Conservation (phyloP, 37 sponge, comb jelly and placozoan genomes). For the Haliclona indistincta region DNA sequence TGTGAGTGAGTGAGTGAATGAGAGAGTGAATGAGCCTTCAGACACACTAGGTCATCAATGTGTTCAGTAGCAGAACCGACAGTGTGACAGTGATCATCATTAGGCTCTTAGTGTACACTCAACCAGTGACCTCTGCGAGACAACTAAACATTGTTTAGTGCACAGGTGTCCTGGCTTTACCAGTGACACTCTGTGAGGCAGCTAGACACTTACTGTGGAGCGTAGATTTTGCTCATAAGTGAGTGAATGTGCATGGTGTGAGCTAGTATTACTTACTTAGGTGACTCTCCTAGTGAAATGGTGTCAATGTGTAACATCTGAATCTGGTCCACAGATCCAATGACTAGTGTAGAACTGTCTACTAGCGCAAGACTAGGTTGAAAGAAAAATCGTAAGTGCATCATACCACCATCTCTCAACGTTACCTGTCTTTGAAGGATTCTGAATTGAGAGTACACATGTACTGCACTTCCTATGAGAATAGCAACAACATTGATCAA, state of each 20-base stretch:
- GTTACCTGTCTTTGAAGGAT: slow-evolving; percentile 80
- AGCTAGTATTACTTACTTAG: slow-evolving; percentile 35
- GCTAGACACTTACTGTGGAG: too few relatives aligned
- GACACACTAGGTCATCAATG: neutral
- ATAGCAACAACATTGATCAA: too few relatives aligned
- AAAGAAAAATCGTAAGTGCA: neutral
- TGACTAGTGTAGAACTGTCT: slow-evolving; percentile 59
- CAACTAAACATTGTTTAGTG: too few relatives aligned
- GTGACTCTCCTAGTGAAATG: slow-evolving; percentile 83
- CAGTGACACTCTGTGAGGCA: too few relatives aligned
- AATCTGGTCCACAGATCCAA: slow-evolving; percentile 93
- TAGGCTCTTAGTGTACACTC: too few relatives aligned
- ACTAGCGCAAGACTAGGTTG: slow-evolving; percentile 76
- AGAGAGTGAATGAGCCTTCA: neutral
- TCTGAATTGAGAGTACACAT: slow-evolving; percentile 86
- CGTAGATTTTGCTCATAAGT: neutral
- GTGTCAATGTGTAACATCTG: slow-evolving; percentile 94
- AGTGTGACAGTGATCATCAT: too few relatives aligned
- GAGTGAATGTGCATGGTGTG: slow-evolving; percentile 8
- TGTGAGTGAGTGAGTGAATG: too few relatives aligned
- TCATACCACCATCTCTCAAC: neutral
- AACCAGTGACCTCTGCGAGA: neutral
- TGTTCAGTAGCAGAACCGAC: too few relatives aligned
- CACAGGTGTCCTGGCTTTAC: too few relatives aligned
- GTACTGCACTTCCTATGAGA: slow-evolving; percentile 74